These are phyloP conservation scores for Stictocephala bisonia DNA, from an alignment of 2,888 invertebrate species.

Conservation along the genomic window DNA sequence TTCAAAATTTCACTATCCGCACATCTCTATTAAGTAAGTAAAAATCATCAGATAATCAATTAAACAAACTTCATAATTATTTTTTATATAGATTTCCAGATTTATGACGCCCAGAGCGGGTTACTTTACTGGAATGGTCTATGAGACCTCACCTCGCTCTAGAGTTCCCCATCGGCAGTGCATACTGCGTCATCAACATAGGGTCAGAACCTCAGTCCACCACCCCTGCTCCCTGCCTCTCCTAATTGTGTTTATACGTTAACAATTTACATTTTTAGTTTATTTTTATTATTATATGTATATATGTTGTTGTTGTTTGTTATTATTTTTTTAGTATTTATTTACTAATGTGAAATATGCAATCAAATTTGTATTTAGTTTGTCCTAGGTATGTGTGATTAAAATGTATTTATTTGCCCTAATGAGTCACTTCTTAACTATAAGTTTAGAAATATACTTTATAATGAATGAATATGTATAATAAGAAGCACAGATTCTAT, in stretches of 20 bases:
- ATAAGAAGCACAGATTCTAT: no score
- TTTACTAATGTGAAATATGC: background rate
- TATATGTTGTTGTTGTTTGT: constrained; percentile 27
- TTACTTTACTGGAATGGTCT: constrained; percentile 48
- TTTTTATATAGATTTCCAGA: constrained; percentile 76
- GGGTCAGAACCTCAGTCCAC: constrained; percentile 26
- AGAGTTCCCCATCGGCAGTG: constrained; percentile 47
- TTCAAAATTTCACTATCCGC: no score
- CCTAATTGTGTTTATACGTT: constrained; percentile 17
- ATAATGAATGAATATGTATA: constrained; percentile 1
- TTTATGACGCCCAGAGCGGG: constrained; percentile 73
- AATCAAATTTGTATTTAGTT: background rate
- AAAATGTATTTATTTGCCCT: constrained; percentile 13
- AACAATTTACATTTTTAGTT: constrained; percentile 14
- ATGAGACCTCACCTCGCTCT: constrained; percentile 45
- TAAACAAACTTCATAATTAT: no score
- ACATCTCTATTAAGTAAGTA: no score
- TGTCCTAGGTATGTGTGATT: no score
- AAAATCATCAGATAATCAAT: no score
- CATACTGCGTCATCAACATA: constrained; percentile 41
- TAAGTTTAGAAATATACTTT: no score
- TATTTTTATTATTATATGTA: constrained; percentile 15
- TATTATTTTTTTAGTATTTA: constrained; percentile 36
- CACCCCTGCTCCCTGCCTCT: constrained; percentile 21
- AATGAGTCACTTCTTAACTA: background rate